Base-by-base conservation (phyloP, 2,113 vertebrate species). In the Leptocoma aspasia region DNA sequence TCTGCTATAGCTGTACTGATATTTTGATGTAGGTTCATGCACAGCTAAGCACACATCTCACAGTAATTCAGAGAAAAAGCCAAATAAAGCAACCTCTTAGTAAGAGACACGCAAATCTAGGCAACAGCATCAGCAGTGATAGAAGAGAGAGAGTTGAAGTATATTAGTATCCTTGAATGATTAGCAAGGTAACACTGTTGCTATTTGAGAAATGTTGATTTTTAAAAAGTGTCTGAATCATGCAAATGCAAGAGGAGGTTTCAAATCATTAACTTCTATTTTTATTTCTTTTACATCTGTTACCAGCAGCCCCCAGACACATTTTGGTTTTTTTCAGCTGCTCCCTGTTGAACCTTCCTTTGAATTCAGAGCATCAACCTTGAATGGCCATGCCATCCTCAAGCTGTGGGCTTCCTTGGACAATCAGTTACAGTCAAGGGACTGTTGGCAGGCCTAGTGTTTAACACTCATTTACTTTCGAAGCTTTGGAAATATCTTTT, bases 161-260 rank as follows among this genome's bases (percentile, higher is more conserved):
- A 26, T 22, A 26, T 52, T 31, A 11, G 22, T 13, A 13, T 37
- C 28, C 56, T 75, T 42, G 61, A 84, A 60, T 0, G 0, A 89
- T 75, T 87, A 76, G 31, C 27, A 31, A 82, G n/a, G 31, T 72
- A 68, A 82, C 42, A 33, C 30, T 52, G 21, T 45, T 45, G 9
- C 44, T 84, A 11, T 77, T 63, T 86, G 69, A 75, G 35, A 89
- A 66, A 83, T 4, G 23, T 24, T 60, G 49, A 39, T 64, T 76
- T 76, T 94, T 35, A 54, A 81, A 82, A 89, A 80, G 56, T 37
- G 54, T 94, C 82, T 94, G 94, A 72, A 33, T 91, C 73, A 95
- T 37, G 57, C 65, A 89, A 91, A 80, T 0, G 1, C 35, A 60
- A 63, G 60, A 77, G 65, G 71, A 60, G 66, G 86, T 59, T 61